Conservation (phyloP, 2,888 invertebrate genomes). For the Sinohyriopsis cumingii region DNA sequence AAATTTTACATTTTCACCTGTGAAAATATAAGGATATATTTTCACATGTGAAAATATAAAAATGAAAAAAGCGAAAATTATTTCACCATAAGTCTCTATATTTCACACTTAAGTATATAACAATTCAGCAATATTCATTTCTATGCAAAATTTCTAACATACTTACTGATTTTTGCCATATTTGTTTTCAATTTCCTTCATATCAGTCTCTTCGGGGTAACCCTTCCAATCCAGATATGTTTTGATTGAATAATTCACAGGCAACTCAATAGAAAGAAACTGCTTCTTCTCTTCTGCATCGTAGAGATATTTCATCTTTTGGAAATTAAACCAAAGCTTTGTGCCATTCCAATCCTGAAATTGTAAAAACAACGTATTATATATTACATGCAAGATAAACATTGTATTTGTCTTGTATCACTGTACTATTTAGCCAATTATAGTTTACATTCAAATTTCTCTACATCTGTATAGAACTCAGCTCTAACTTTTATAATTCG, state of each 20-base stretch:
- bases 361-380: background rate
- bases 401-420: too few relatives aligned
- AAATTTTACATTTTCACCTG: too few relatives aligned
- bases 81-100: too few relatives aligned
- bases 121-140: background rate
- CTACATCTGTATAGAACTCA: too few relatives aligned
- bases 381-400: too few relatives aligned
- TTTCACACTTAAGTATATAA: too few relatives aligned
- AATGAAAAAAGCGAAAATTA: too few relatives aligned
- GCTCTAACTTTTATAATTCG: too few relatives aligned
- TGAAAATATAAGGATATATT: background rate
- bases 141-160: background rate
- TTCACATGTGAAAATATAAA: background rate
- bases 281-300: constrained; percentile 82
- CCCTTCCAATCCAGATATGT: constrained; percentile 83
- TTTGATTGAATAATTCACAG: constrained; percentile 76
- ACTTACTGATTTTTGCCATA: constrained; percentile 92
- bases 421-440: too few relatives aligned
- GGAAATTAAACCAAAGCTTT: constrained; percentile 91
- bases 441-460: too few relatives aligned
- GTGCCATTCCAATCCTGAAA: constrained; percentile 52
- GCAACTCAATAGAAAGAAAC: constrained; percentile 90
- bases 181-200: constrained; percentile 83
- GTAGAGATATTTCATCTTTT: constrained; percentile 97
- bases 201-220: constrained; percentile 85